Base-by-base conservation (phyloP, 2,888 invertebrate species). In the Parnassius apollo region DNA sequence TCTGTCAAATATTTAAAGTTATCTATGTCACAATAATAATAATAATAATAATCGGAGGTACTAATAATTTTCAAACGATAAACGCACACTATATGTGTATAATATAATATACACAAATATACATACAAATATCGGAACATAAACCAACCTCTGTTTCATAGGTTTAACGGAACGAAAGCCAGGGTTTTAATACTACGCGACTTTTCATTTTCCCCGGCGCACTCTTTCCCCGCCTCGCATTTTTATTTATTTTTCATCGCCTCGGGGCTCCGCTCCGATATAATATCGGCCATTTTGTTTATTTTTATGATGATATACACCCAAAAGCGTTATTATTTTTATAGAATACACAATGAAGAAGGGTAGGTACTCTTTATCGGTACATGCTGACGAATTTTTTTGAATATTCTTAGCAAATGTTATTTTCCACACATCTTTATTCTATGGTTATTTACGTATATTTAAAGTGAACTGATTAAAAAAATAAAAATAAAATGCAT, bases 181-280 rank as follows among this genome's bases (percentile, higher is more conserved):
- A 67, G 81, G 78, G 70, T 88, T 93, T 35, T 76, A 85, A 92
- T 78, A 78, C 80, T 85, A 85, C 86, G 85, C 82, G 85, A 83
- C 82, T 83, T 88, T 86, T 83, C 86, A 85, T 87, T 87, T 84
- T 83, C 74, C 81, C 85, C 81, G 72, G 69, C 70, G 74, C 74
- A 71, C 72, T 64, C 74, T 67, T 73, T 74, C 71, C 74, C 75
- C 69, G 72, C 76, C 75, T 74, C 73, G 67, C 77, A 71, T 78
- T 87, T 89, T 88, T 91, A 90, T 91, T 89, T 91, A 90, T 90
- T 86, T 89, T 88, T 87, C 90, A 89, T 89, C 83, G 88, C 88
- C 81, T 75, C 73, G 69, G 76, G 88, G 83, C 76, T 72, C 62
- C 71, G 70, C 74, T 76, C 77, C 82, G 82, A 84, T 84, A 85